Evolutionary conservation across 2,888 invertebrate species (phyloP), one percentile per base, ranked within the genome.

Genomic region (Aproaerema taeniolella): DNA sequence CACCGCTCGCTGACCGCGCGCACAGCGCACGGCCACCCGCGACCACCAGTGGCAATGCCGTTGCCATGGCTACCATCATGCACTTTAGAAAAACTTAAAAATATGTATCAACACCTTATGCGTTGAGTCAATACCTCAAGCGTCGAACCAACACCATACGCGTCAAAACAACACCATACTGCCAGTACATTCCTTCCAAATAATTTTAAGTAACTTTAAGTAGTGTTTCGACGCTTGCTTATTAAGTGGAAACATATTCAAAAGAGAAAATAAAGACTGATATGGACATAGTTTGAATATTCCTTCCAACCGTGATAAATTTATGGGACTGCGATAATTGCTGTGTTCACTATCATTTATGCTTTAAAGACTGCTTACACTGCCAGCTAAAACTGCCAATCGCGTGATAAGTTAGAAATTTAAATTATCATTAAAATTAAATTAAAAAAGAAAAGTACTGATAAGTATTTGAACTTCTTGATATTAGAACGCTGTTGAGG

Each of bases 1-100:
- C 74, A 77, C 77, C 66, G 75, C 80, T 68, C 61, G 54, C 66
- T 74, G 74, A 68, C 53, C 68, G 71, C 67, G 68, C 66, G 69
- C 79, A 71, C 70, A 67, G 50, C 73, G 79, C 76, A 77, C 53
- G 53, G 58, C 55, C 59, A 57, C 53, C 52, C 62, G 63, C 58
- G 67, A 60, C 46, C 49, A 56, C 55, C 39, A 51, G 53, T 43
- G 52, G 46, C 45, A 53, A 58, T 51, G 58, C 63, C 62, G 67
- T 62, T 52, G 50, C 61, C 59, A 64, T 66, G 60, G 61, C 62
- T 55, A 66, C 63, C 54, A 57, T 52, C 51, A 56, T 55, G 53
- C 69, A 69, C 59, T 53, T 55, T 38, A 58, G 58, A 53, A 65
- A 73, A 46, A 72, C 68, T 52, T 70, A 71, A 73, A 55, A 46